These are phyloP conservation scores for Ceuthmochares aereus DNA, from an alignment of 2,113 vertebrate species.

Conservation along the genomic window DNA sequence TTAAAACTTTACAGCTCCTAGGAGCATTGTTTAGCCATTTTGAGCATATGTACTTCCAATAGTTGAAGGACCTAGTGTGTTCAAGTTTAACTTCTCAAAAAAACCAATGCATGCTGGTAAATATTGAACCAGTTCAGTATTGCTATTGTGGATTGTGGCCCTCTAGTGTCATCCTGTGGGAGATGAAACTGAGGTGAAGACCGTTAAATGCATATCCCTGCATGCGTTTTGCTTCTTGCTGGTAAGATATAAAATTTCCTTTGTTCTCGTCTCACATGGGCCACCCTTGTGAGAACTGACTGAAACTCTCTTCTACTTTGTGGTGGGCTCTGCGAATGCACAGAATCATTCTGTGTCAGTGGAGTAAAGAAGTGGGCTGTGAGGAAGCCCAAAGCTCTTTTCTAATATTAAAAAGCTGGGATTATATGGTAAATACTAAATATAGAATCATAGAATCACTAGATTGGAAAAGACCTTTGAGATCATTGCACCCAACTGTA, in stretches of 20 bases:
- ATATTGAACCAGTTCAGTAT: background rate
- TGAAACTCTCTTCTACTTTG: background rate
- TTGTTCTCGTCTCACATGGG: background rate
- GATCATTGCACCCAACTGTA: too few species aligned
- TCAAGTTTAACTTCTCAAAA: background rate
- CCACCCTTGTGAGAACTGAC: background rate
- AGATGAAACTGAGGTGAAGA: background rate
- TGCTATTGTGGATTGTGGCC: background rate
- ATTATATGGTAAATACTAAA: background rate
- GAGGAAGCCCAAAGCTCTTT: background rate
- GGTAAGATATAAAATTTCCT: background rate
- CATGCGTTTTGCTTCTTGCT: background rate
- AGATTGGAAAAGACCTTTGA: too few species aligned
- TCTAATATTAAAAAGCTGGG: background rate
- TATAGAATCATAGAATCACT: background rate
- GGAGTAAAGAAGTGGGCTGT: background rate
- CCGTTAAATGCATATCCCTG: background rate
- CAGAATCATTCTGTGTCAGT: background rate
- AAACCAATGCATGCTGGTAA: background rate
- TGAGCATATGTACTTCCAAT: background rate
- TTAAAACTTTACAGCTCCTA: background rate
- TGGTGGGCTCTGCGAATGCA: background rate
- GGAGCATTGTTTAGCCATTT: background rate
- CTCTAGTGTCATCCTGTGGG: background rate
- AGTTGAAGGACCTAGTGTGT: background rate